phyloP scores from a whole-genome alignment of 2,797 vertebrate genomes.

The Heliangelus exortis region DNA sequence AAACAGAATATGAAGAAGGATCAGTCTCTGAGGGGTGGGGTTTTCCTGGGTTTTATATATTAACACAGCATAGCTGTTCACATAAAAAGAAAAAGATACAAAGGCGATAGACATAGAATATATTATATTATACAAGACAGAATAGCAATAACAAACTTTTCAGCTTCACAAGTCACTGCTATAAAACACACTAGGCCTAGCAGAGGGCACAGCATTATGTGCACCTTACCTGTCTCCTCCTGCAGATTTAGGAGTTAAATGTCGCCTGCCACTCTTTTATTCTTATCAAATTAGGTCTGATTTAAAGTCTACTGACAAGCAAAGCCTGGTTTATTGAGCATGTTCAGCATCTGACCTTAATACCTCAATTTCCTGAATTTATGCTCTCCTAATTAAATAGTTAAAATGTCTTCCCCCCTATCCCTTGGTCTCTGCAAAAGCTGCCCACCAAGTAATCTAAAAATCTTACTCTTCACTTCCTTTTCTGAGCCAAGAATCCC shows the following conservation, averaged over 20 bases:
- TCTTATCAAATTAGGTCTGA: background rate
- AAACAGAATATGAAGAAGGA: background rate
- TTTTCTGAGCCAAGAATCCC: background rate
- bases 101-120: background rate
- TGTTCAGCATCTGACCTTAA: background rate
- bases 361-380: background rate
- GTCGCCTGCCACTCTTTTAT: background rate
- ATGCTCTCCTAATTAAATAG: background rate
- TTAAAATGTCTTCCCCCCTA: background rate
- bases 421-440: background rate
- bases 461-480: background rate
- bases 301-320: background rate
- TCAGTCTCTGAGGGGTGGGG: fast-evolving
- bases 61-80: background rate
- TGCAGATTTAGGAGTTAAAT: background rate
- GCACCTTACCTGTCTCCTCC: background rate
- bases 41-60: background rate
- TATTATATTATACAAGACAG: background rate
- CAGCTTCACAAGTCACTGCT: background rate
- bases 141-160: background rate
- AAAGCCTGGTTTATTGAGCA: background rate
- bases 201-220: background rate
- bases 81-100: background rate
- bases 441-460: background rate
- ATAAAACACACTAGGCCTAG: background rate